Evolutionary conservation across 2,797 vertebrate species (phyloP).

Genomic region (Coregonus suidteri): DNA sequence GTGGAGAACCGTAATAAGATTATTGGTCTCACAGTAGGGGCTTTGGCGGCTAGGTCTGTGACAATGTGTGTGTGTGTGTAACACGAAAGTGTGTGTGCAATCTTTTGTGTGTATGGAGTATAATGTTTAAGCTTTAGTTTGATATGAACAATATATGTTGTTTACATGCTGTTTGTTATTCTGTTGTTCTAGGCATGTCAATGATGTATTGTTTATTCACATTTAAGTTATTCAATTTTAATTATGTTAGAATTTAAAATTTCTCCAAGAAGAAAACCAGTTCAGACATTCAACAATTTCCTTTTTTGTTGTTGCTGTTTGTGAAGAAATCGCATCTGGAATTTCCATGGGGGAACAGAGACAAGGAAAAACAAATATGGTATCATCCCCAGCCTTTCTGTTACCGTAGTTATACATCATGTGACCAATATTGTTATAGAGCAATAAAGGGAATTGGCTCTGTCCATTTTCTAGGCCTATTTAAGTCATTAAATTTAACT

Average conservation of each 20-base stretch:
- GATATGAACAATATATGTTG: neutral
- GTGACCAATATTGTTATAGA: constrained; percentile 46
- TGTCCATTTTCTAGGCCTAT: constrained; percentile 22
- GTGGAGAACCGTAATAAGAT: neutral
- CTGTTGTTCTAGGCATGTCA: no score
- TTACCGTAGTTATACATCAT: neutral
- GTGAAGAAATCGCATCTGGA: constrained; percentile 52
- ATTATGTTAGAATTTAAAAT: constrained; percentile 34
- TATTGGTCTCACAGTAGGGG: constrained; percentile 34
- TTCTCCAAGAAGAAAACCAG: constrained; percentile 24
- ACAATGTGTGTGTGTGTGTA: constrained; percentile 4
- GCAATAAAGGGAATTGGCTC: constrained; percentile 53
- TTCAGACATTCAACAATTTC: constrained; percentile 64
- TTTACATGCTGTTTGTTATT: neutral
- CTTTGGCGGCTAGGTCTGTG: constrained; percentile 17
- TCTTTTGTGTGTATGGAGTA: neutral
- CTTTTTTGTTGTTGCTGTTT: constrained; percentile 46
- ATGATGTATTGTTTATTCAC: constrained; percentile 39
- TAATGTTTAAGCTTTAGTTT: no score
- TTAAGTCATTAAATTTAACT: constrained; percentile 64
- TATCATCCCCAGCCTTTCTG: constrained; percentile 43
- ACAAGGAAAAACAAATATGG: constrained; percentile 57
- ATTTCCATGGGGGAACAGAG: constrained; percentile 59
- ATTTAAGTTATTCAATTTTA: constrained; percentile 38
- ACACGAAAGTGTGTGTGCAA: neutral